These are phyloP conservation scores for Homarus americanus DNA, from an alignment of 1,140 invertebrate genomes.

Conservation along the genomic window DNA sequence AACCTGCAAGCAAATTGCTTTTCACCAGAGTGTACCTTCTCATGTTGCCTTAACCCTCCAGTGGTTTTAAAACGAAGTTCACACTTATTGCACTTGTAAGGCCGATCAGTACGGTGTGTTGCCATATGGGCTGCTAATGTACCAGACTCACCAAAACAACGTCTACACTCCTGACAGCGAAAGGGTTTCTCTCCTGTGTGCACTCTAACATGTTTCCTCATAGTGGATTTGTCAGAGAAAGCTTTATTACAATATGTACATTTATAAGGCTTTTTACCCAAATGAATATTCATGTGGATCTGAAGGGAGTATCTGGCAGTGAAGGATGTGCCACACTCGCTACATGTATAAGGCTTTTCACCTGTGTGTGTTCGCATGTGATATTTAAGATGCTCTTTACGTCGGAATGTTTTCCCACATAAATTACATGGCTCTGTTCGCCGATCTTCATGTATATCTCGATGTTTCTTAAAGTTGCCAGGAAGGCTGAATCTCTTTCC, in stretches of 20 bases:
- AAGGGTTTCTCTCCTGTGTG: constrained; percentile 90
- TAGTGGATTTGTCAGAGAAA: constrained; percentile 81
- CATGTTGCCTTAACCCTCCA: constrained; percentile 85
- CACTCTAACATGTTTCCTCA: constrained; percentile 85
- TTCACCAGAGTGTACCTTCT: constrained; percentile 89
- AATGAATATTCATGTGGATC: constrained; percentile 83
- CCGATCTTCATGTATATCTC: constrained; percentile 78
- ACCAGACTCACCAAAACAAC: constrained; percentile 82
- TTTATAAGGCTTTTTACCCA: constrained; percentile 78
- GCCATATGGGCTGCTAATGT: constrained; percentile 64
- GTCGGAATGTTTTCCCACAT: constrained; percentile 81
- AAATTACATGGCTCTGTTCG: constrained; percentile 81
- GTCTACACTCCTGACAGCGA: constrained; percentile 90
- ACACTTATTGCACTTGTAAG: constrained; percentile 55
- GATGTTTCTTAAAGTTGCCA: constrained; percentile 77
- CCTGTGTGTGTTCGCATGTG: constrained; percentile 89
- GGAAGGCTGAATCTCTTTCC: constrained; percentile 77
- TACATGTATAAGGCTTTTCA: constrained; percentile 88
- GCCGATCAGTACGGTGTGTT: constrained; percentile 58
- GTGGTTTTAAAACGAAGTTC: constrained; percentile 60
- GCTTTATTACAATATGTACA: constrained; percentile 79
- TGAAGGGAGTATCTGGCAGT: constrained; percentile 82
- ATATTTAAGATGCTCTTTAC: constrained; percentile 82
- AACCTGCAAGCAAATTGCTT: constrained; percentile 81
- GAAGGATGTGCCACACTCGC: constrained; percentile 91